Evolutionary conservation across 2,888 invertebrate species (phyloP).

Genomic region (Hirtodrosophila trivittata): DNA sequence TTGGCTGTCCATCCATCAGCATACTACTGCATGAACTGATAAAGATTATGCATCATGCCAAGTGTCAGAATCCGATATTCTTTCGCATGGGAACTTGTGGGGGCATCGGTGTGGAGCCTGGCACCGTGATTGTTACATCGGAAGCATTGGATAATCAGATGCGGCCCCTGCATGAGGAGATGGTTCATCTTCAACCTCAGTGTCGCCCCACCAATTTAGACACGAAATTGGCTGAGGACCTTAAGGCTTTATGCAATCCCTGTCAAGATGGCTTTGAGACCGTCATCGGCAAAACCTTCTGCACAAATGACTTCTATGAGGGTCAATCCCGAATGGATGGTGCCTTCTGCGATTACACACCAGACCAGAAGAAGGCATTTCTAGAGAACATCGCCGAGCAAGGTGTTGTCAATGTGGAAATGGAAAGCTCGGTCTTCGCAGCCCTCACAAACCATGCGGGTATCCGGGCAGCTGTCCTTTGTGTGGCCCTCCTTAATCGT

Average conservation of each 20-base stretch:
- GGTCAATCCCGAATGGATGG: constrained; percentile 93
- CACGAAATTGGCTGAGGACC: constrained; percentile 88
- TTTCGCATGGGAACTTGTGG: constrained; percentile 96
- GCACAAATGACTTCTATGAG: constrained; percentile 98
- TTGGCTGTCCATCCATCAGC: constrained; percentile 97
- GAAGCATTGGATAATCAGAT: constrained; percentile 94
- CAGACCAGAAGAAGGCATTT: constrained; percentile 92
- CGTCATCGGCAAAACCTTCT: constrained; percentile 94
- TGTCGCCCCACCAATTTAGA: constrained; percentile 92
- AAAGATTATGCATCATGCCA: constrained; percentile 96
- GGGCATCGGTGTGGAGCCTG: constrained; percentile 94
- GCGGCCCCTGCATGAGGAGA: constrained; percentile 90
- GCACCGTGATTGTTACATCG: constrained; percentile 95
- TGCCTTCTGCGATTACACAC: constrained; percentile 95
- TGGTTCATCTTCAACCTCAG: constrained; percentile 88
- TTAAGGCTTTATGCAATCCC: constrained; percentile 88
- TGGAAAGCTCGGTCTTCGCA: constrained; percentile 96
- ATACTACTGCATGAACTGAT: constrained; percentile 97
- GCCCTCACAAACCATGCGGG: constrained; percentile 95
- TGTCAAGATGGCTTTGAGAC: constrained; percentile 91
- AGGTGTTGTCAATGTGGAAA: constrained; percentile 96
- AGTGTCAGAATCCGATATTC: constrained; percentile 92
- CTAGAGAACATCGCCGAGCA: constrained; percentile 88
- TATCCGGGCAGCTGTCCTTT: constrained; percentile 93
- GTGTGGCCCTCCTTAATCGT: constrained; percentile 94